Conservation (phyloP, 1,140 invertebrate genomes). For the Wiebesia pumilae region DNA sequence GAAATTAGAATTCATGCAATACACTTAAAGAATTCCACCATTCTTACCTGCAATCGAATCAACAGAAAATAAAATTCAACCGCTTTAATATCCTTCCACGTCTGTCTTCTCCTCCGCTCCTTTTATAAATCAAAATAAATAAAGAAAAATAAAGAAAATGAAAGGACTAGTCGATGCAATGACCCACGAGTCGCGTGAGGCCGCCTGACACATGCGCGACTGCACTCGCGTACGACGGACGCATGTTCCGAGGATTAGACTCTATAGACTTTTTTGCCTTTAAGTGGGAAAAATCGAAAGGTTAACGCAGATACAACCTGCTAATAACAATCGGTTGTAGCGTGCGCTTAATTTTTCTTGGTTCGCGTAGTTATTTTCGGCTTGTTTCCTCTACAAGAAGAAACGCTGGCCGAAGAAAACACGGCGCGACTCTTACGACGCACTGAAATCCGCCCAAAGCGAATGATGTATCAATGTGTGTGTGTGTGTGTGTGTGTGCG, state of each 20-base stretch:
- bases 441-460: neutral
- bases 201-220: neutral
- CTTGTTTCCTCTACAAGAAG: neutral
- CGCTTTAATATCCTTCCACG: too few species aligned
- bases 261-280: neutral
- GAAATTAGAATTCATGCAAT: neutral
- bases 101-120: too few species aligned
- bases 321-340: neutral
- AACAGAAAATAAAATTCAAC: neutral
- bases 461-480: neutral
- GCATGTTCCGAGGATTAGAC: neutral
- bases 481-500: neutral
- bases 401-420: neutral
- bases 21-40: neutral
- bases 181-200: neutral
- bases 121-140: too few species aligned
- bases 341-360: neutral
- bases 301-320: neutral
- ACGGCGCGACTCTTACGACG: neutral
- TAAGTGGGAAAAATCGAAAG: neutral
- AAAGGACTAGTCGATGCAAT: neutral
- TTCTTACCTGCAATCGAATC: neutral
- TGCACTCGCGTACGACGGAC: neutral
- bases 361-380: neutral
- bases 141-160: neutral